Evolutionary conservation across 2,888 invertebrate genomes (phyloP).

Genomic region (Scaeva pyrastri): DNA sequence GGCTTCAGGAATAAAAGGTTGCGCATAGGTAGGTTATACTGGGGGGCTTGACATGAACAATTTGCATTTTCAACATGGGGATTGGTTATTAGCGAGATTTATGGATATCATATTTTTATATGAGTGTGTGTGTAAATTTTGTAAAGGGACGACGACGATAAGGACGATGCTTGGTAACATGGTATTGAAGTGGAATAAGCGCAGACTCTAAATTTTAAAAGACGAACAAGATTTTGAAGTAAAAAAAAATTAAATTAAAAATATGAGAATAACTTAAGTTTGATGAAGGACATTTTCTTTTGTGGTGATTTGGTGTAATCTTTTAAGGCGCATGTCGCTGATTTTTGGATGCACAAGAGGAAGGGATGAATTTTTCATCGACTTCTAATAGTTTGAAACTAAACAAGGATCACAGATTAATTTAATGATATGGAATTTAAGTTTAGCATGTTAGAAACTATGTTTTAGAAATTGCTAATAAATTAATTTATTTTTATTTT

Average conservation of each 20-base stretch:
- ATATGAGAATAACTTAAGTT: background rate
- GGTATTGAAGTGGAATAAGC: background rate
- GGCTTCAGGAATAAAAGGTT: conserved; percentile 22
- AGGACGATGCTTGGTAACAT: background rate
- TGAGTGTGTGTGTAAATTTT: conserved; percentile 61
- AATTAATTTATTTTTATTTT: too few relatives aligned
- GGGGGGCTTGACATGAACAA: conserved; percentile 82
- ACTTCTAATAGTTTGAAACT: too few relatives aligned
- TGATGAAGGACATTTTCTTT: conserved; percentile 41
- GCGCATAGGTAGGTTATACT: conserved; percentile 24
- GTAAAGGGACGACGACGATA: background rate
- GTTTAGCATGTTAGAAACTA: too few relatives aligned
- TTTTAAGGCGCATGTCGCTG: conserved; percentile 25
- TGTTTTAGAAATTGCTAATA: too few relatives aligned
- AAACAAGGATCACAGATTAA: too few relatives aligned
- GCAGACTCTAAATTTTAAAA: conserved; percentile 17
- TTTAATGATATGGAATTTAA: too few relatives aligned
- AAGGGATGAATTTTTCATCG: background rate
- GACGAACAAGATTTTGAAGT: conserved; percentile 7
- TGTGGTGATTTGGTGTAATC: background rate
- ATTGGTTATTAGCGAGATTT: conserved; percentile 84
- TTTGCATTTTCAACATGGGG: conserved; percentile 83
- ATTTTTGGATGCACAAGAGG: background rate
- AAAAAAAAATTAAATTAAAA: conserved; percentile 10
- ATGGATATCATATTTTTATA: conserved; percentile 83